phyloP scores from a whole-genome alignment of 2,797 vertebrate genomes.

The Merluccius polli region DNA sequence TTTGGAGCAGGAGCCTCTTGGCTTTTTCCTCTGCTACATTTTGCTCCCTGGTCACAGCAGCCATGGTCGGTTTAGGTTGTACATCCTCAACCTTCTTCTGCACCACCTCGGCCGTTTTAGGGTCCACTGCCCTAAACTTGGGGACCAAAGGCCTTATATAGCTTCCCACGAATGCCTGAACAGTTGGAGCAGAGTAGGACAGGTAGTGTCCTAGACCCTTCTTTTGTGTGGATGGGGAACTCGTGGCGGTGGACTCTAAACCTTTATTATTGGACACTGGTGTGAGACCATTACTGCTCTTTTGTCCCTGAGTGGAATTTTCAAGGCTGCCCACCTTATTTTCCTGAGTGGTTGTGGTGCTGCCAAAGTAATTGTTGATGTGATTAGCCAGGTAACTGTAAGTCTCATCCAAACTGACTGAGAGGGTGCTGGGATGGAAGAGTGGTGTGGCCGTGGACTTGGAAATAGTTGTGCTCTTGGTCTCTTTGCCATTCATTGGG shows the following conservation, averaged over 20 bases:
- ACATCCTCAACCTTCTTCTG: slow-evolving; percentile 60
- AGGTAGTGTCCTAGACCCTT: slow-evolving; percentile 86
- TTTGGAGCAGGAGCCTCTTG: slow-evolving; percentile 82
- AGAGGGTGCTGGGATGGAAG: slow-evolving; percentile 81
- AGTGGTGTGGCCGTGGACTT: slow-evolving; percentile 66
- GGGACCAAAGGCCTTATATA: slow-evolving; percentile 89
- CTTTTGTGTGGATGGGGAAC: slow-evolving; percentile 68
- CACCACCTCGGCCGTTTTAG: slow-evolving; percentile 67
- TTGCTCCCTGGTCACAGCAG: slow-evolving; percentile 66
- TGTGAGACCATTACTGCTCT: slow-evolving; percentile 44
- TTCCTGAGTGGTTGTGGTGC: slow-evolving; percentile 65
- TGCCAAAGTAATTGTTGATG: slow-evolving; percentile 87
- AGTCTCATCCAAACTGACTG: slow-evolving; percentile 85
- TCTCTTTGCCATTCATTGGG: slow-evolving; percentile 23
- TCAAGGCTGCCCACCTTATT: slow-evolving; percentile 49
- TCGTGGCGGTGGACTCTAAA: slow-evolving; percentile 34
- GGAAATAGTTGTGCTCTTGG: slow-evolving; percentile 45
- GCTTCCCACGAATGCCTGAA: slow-evolving; percentile 92
- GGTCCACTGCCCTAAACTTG: slow-evolving; percentile 77
- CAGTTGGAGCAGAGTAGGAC: slow-evolving; percentile 82
- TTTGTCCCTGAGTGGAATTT: slow-evolving; percentile 30
- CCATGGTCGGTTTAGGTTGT: slow-evolving; percentile 60
- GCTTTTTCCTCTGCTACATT: slow-evolving; percentile 81
- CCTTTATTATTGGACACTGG: slow-evolving; percentile 47
- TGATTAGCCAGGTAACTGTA: slow-evolving; percentile 86